phyloP scores from a whole-genome alignment of 2,888 invertebrate genomes.

The Temnothorax rugatulus region DNA sequence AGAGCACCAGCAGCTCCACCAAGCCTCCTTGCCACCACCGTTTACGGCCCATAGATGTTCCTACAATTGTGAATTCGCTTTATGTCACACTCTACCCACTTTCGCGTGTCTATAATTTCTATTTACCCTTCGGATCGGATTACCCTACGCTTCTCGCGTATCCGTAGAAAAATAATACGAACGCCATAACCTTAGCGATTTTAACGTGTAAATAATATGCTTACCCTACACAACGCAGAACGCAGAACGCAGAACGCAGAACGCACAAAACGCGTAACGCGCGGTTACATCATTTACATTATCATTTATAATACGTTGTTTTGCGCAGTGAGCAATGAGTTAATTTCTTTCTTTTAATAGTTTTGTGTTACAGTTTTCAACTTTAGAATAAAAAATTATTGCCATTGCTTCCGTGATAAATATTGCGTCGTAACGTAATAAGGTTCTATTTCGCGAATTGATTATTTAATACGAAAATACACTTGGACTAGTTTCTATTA shows the following conservation, averaged over 20 bases:
- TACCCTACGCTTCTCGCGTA: background rate
- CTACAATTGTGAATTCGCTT: slow-evolving; percentile 74
- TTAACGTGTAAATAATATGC: background rate
- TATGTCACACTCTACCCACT: slow-evolving; percentile 17
- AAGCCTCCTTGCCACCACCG: slow-evolving; percentile 82
- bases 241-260: too few species aligned
- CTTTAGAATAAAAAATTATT: background rate
- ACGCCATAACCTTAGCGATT: background rate
- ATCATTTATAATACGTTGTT: too few species aligned
- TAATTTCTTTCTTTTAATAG: background rate
- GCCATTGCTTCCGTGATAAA: background rate
- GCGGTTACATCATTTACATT: too few species aligned
- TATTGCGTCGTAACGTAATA: background rate
- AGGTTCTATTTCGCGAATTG: background rate
- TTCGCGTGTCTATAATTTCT: background rate
- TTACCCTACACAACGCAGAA: background rate
- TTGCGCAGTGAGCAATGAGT: too few species aligned
- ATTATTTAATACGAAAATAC: slow-evolving; percentile 11
- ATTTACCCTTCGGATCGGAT: background rate
- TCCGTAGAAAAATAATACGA: background rate
- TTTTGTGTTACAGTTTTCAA: background rate
- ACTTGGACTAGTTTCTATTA: slow-evolving; percentile 3
- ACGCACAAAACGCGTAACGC: too few species aligned
- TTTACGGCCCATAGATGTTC: slow-evolving; percentile 84
- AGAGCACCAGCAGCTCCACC: slow-evolving; percentile 82